Percentiles rank a stretch among this genome's conserved stretches.
Evolutionary conservation across 2,113 vertebrate species (phyloP).

Genomic region (Ancistrus triradiatus): DNA sequence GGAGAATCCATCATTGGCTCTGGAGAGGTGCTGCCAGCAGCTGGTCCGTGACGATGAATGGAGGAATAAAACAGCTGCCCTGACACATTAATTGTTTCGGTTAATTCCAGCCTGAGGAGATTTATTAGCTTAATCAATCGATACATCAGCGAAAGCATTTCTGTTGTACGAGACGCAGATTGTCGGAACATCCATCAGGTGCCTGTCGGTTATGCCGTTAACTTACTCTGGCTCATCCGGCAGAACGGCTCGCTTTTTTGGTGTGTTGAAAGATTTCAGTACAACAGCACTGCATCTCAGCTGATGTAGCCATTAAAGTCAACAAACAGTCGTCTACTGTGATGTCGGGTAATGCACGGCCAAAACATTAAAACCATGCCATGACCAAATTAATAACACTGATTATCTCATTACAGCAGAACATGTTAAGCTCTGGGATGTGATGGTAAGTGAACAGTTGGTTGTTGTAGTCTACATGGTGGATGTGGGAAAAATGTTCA

Average conservation of each 20-base stretch:
- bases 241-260: constrained; percentile 6
- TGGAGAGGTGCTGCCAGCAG: constrained; percentile 21
- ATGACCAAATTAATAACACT: too few species aligned
- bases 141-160: constrained; percentile 49
- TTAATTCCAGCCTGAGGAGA: constrained; percentile 72
- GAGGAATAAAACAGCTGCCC: constrained; percentile 70
- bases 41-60: constrained; percentile 69
- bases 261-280: neutral
- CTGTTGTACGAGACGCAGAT: constrained; percentile 28
- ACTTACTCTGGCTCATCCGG: neutral
- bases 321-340: too few species aligned
- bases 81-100: constrained; percentile 78
- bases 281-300: neutral
- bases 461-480: too few species aligned
- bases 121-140: constrained; percentile 62
- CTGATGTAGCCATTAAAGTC: too few species aligned
- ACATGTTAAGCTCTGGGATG: too few species aligned
- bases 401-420: too few species aligned
- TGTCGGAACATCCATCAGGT: constrained; percentile 47
- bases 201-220: constrained; percentile 21
- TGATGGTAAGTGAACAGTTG: too few species aligned
- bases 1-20: constrained; percentile 71
- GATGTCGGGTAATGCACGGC: too few species aligned
- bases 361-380: too few species aligned
- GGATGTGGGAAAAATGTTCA: too few species aligned